phyloP scores from a whole-genome alignment of 2,797 vertebrate species.

The Meriones psammophilus region DNA sequence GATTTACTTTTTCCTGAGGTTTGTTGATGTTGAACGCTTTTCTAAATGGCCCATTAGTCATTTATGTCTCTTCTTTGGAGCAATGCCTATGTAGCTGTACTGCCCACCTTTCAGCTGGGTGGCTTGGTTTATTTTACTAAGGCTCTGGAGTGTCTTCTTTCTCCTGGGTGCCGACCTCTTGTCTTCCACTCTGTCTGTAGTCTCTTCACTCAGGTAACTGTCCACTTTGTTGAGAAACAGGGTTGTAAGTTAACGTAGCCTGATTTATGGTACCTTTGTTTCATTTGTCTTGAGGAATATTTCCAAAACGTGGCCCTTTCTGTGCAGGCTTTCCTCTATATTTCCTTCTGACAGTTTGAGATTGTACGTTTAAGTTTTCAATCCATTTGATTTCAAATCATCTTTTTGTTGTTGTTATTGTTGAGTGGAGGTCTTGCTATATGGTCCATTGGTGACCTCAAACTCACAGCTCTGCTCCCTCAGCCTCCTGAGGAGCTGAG shows the following conservation, averaged over 20 bases:
- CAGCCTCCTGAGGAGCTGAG: background rate
- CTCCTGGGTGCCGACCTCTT: background rate
- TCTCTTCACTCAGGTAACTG: background rate
- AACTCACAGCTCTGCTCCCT: background rate
- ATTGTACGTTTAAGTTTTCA: background rate
- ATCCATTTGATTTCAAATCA: background rate
- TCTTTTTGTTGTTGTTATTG: background rate
- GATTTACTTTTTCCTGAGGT: background rate
- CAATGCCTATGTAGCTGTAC: background rate
- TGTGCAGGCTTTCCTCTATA: background rate
- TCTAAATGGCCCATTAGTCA: background rate
- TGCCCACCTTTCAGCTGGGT: background rate
- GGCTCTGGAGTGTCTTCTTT: background rate
- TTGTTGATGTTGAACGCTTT: background rate
- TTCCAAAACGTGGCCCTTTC: background rate
- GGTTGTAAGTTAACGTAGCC: background rate
- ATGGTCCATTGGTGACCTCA: background rate
- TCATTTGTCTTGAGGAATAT: background rate
- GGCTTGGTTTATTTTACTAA: background rate
- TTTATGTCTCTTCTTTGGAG: background rate
- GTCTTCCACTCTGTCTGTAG: background rate
- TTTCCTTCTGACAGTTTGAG: background rate
- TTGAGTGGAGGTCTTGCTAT: background rate
- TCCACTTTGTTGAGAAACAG: background rate
- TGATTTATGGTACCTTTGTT: background rate